Evolutionary conservation across 2,113 vertebrate species (phyloP), one percentile per base, ranked within the genome.

Genomic region (Leptobrachium ailaonicum): DNA sequence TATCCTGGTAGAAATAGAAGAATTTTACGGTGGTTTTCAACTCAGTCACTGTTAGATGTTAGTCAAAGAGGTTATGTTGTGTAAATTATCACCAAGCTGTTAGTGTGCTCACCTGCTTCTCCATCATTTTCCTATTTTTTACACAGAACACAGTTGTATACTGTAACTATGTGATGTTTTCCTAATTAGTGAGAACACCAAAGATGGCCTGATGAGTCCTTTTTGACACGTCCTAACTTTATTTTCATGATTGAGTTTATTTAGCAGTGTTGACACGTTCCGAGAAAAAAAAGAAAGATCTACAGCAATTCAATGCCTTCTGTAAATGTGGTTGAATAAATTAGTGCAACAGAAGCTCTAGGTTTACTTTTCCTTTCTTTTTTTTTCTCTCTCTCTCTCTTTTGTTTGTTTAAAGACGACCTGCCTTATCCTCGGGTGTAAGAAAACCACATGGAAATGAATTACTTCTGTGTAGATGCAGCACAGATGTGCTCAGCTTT

Each of bases 401-500:
- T 91, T 88, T 91, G 89, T 92, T 92, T 92, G 86, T 88, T 81
- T 90, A 92, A 90, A 69, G 69, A 88, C 83, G 87, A 85, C 85
- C 87, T 62, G 83, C 85, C 80, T 87, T 86, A 85, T 87, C 83
- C 87, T 85, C 88, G 82, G 83, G 90, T 90, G 88, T 91, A 91
- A 92, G 90, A 92, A 90, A 88, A 87, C 88, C 91, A 87, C 86
- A 88, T 92, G 91, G 89, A 92, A 91, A 92, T 91, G 90, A 91
- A 93, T 92, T 92, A 90, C 88, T 87, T 92, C 89, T 90, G 90
- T 90, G 88, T 85, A 89, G 86, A 88, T 86, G 87, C 87, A 82
- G 86, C 68, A 73, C 90, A 91, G 87, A 90, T 89, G 90, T 82
- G 85, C 87, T 86, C 83, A 86, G 85, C 85, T 83, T 79, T 67